Evolutionary conservation across 2,797 vertebrate species (phyloP).

Genomic region (Nannoperca obscura): DNA sequence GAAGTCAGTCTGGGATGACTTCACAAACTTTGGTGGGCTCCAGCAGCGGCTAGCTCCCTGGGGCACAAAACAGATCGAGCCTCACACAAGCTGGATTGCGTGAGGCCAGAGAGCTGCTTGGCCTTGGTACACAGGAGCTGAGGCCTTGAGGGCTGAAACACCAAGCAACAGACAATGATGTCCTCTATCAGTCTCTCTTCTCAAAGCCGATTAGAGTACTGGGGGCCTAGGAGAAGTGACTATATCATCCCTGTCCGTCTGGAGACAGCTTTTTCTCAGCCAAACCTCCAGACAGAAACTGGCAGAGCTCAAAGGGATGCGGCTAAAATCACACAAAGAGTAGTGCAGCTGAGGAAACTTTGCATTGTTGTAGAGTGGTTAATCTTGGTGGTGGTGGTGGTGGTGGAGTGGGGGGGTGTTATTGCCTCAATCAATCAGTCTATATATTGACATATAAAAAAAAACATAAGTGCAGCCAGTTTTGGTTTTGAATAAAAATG

Average conservation of each 20-base stretch:
- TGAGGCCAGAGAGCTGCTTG: slow-evolving; percentile 74
- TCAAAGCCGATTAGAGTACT: slow-evolving; percentile 78
- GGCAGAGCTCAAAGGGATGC: slow-evolving; percentile 58
- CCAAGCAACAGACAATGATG: slow-evolving; percentile 74
- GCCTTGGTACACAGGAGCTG: slow-evolving; percentile 77
- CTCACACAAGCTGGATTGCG: slow-evolving; percentile 70
- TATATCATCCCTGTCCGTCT: slow-evolving; percentile 76
- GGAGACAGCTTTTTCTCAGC: slow-evolving; percentile 69
- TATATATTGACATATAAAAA: slow-evolving; percentile 49
- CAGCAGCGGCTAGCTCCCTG: slow-evolving; percentile 58
- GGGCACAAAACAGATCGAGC: slow-evolving; percentile 57
- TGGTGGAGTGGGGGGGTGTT: slow-evolving; percentile 1
- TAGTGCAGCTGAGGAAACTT: slow-evolving; percentile 52
- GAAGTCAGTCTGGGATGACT: slow-evolving; percentile 66
- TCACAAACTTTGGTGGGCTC: slow-evolving; percentile 72
- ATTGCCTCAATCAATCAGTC: slow-evolving; percentile 66
- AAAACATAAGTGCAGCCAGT: slow-evolving; percentile 34
- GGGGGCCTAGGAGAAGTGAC: slow-evolving; percentile 66
- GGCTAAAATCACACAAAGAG: slow-evolving; percentile 49
- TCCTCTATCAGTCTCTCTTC: slow-evolving; percentile 70
- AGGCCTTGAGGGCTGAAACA: slow-evolving; percentile 73
- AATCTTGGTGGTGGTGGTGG: slow-evolving; percentile 29
- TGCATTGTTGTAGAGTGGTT: slow-evolving; percentile 34
- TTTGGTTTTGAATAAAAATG: slow-evolving; percentile 58
- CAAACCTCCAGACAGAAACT: slow-evolving; percentile 68